A percentile compares a stretch with the other conserved stretches of the same genome.
Evolutionary conservation across 2,797 vertebrate species (phyloP).

Genomic region (Xenentodon cancila): DNA sequence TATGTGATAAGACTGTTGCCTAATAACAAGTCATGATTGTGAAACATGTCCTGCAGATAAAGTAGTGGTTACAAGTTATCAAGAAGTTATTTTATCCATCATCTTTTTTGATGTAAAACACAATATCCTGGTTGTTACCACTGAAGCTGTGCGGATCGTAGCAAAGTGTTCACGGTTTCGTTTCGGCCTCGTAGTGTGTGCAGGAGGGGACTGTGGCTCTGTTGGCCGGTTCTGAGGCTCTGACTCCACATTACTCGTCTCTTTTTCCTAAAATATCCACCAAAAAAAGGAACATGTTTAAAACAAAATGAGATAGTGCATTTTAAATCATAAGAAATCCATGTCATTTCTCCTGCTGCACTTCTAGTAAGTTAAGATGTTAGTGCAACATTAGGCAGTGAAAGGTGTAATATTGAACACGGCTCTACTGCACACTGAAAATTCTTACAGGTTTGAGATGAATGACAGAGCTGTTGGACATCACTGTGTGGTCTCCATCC

Average conservation of each 20-base stretch:
- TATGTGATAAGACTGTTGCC: background rate
- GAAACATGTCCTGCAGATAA: constrained; percentile 4
- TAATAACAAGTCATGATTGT: background rate
- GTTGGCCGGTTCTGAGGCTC: constrained; percentile 86
- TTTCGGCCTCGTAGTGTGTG: constrained; percentile 91
- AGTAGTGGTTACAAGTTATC: background rate
- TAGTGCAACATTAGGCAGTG: background rate
- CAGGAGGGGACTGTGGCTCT: constrained; percentile 90
- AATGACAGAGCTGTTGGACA: constrained; percentile 98
- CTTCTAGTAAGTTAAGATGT: background rate
- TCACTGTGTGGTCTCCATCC: constrained; percentile 97
- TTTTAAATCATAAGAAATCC: background rate
- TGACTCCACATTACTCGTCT: constrained; percentile 87
- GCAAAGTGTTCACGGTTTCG: constrained; percentile 99
- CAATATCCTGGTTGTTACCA: constrained; percentile 80
- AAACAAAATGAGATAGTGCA: background rate
- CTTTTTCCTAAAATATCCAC: constrained; percentile 85
- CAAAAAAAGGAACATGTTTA: background rate
- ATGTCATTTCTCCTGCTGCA: background rate
- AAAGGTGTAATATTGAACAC: background rate
- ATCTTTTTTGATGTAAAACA: constrained; percentile 10
- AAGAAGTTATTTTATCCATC: constrained; percentile 4
- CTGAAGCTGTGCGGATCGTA: constrained; percentile 96
- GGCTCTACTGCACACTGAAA: background rate
- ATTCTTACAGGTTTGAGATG: constrained; percentile 91